These are phyloP conservation scores for Netelia inedita DNA, from an alignment of 2,888 invertebrate species.

Conservation along the genomic window DNA sequence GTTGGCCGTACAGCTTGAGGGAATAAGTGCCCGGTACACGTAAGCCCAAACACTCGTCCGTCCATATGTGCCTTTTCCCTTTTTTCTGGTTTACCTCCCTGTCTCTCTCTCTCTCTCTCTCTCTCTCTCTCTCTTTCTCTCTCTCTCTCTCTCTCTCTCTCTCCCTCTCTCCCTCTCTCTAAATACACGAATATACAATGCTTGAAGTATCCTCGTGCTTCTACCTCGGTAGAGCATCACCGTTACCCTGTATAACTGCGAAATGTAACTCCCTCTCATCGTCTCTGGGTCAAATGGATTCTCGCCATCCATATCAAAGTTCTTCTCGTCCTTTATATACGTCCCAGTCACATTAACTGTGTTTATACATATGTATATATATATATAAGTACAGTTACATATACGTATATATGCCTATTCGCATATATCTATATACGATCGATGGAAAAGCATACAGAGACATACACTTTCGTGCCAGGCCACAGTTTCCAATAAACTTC, in stretches of 20 bases:
- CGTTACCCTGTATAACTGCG: conserved; percentile 18
- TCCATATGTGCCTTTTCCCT: conserved; percentile 17
- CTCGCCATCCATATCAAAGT: conserved; percentile 51
- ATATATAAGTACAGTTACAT: conserved; percentile 4
- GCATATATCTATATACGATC: conserved; percentile 11
- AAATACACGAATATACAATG: background rate
- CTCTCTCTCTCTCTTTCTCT: conserved; percentile 11
- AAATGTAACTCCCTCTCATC: conserved; percentile 32
- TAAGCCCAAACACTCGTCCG: conserved; percentile 34
- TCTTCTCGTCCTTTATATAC: conserved; percentile 20
- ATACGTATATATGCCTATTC: background rate
- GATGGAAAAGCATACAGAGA: conserved; percentile 41
- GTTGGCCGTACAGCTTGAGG: conserved; percentile 33
- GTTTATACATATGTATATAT: background rate
- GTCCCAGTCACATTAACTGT: background rate
- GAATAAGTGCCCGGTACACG: conserved; percentile 48
- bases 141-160: background rate
- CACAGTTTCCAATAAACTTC: conserved; percentile 62
- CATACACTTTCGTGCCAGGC: conserved; percentile 50
- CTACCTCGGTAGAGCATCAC: conserved; percentile 25
- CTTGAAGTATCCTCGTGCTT: conserved; percentile 9
- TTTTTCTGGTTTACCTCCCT: conserved; percentile 1
- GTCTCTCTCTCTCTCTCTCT: background rate
- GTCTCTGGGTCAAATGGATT: conserved; percentile 31
- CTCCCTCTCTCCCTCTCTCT: background rate